Conservation (phyloP, 2,888 invertebrate species). For the Scaptodrosophila latifasciaeformis region DNA sequence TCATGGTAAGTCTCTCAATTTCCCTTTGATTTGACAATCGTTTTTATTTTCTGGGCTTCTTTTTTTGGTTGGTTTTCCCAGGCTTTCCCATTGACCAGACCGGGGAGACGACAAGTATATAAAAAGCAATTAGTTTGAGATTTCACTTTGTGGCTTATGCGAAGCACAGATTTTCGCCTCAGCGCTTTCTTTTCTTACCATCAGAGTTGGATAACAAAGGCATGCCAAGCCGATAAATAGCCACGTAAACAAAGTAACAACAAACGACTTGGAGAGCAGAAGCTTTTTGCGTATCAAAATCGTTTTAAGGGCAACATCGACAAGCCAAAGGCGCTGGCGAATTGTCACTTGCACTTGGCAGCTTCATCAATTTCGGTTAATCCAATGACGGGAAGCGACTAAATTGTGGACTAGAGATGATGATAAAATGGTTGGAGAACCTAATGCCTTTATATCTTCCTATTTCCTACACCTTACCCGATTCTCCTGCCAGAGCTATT, state of each 20-base stretch:
- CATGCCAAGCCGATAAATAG: slow-evolving; percentile 17
- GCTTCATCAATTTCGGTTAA: slow-evolving; percentile 63
- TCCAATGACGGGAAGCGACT: too few relatives aligned
- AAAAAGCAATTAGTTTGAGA: slow-evolving; percentile 59
- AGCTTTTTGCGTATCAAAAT: slow-evolving; percentile 16
- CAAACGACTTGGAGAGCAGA: slow-evolving; percentile 13
- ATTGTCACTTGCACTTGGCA: slow-evolving; percentile 62
- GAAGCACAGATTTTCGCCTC: not conserved
- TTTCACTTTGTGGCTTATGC: slow-evolving; percentile 25
- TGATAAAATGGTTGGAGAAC: too few relatives aligned
- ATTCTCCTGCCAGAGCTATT: too few relatives aligned
- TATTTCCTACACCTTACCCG: too few relatives aligned
- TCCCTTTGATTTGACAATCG: slow-evolving; percentile 9
- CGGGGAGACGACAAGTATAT: too few relatives aligned
- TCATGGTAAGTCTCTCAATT: slow-evolving; percentile 6
- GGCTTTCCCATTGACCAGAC: too few relatives aligned
- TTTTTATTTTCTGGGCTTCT: slow-evolving; percentile 16
- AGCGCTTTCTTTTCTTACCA: too few relatives aligned
- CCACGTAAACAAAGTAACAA: slow-evolving; percentile 24
- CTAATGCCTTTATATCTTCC: too few relatives aligned
- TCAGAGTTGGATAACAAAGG: too few relatives aligned
- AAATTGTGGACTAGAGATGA: too few relatives aligned
- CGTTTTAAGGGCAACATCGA: not conserved
- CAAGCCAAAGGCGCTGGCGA: too few relatives aligned
- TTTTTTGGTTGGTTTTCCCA: not conserved